phyloP scores from a whole-genome alignment of 1,140 invertebrate genomes.

The Drosophila sp. region DNA sequence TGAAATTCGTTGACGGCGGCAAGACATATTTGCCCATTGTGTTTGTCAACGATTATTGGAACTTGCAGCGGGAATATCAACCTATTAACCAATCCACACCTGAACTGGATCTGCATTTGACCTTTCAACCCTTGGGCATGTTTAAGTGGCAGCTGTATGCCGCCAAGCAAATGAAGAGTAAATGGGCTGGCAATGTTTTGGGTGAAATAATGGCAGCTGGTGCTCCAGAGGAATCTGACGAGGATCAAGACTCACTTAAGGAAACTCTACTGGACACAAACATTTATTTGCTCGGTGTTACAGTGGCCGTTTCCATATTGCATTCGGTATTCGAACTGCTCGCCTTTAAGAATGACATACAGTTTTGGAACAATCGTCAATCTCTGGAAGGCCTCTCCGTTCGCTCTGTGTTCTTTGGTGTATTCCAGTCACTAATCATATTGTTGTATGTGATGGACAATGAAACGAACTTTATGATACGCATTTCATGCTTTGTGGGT shows the following conservation, averaged over 20 bases:
- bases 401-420: constrained; percentile 99
- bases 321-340: constrained; percentile 99
- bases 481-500: constrained; percentile 96
- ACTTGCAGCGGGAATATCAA: constrained; percentile 97
- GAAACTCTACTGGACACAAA: constrained; percentile 98
- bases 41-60: constrained; percentile 99
- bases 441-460: constrained; percentile 98
- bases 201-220: constrained; percentile 85
- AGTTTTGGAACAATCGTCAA: constrained; percentile 99
- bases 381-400: constrained; percentile 98
- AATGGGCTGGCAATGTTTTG: constrained; percentile 88
- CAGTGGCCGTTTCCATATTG: constrained; percentile 96
- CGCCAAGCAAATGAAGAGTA: constrained; percentile 95
- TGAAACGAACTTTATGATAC: constrained; percentile 98
- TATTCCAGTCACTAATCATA: constrained; percentile 98
- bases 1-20: constrained; percentile 93
- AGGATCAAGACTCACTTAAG: constrained; percentile 98
- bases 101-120: constrained; percentile 90
- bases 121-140: constrained; percentile 96
- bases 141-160: constrained; percentile 99
- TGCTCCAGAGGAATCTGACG: constrained; percentile 86
- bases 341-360: constrained; percentile 99
- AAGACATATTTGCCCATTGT: constrained; percentile 96
- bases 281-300: constrained; percentile 96
- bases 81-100: constrained; percentile 95